These are phyloP conservation scores for Catocala sponsa DNA, from an alignment of 2,888 invertebrate genomes.

Conservation along the genomic window DNA sequence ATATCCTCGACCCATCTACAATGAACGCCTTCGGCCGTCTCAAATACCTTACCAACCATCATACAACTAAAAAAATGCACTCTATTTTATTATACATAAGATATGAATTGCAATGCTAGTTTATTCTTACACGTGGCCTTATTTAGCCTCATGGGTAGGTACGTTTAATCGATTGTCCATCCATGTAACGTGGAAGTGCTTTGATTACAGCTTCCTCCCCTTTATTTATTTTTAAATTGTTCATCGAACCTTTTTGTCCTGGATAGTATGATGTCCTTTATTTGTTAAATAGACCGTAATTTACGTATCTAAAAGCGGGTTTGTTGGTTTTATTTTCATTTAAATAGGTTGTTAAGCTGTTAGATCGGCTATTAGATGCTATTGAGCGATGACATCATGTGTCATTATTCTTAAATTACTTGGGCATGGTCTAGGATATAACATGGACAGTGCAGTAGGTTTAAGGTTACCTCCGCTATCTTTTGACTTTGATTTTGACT, in stretches of 20 bases:
- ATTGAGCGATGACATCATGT: slow-evolving; percentile 2
- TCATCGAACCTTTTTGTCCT: slow-evolving; percentile 61
- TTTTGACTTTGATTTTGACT: no score
- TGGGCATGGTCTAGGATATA: no score
- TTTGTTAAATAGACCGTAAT: slow-evolving; percentile 61
- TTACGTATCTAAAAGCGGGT: slow-evolving; percentile 30
- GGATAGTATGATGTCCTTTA: slow-evolving; percentile 54
- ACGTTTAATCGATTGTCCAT: slow-evolving; percentile 81
- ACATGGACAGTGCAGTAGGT: no score
- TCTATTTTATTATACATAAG: slow-evolving; percentile 10
- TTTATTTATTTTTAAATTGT: slow-evolving; percentile 81
- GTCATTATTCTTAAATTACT: background rate
- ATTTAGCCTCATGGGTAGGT: slow-evolving; percentile 46
- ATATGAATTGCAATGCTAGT: slow-evolving; percentile 6
- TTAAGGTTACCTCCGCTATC: no score
- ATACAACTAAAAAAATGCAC: slow-evolving; percentile 7
- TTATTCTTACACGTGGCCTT: slow-evolving; percentile 23
- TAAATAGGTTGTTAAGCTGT: slow-evolving; percentile 35
- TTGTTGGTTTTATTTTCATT: slow-evolving; percentile 19
- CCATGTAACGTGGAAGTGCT: slow-evolving; percentile 77
- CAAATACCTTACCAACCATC: slow-evolving; percentile 13
- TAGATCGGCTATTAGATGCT: slow-evolving; percentile 9
- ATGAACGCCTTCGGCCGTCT: slow-evolving; percentile 19
- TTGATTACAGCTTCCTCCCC: slow-evolving; percentile 82
- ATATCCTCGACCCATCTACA: slow-evolving; percentile 26